phyloP scores from a whole-genome alignment of 2,888 invertebrate genomes.

The Omphaloscelis lunosa region DNA sequence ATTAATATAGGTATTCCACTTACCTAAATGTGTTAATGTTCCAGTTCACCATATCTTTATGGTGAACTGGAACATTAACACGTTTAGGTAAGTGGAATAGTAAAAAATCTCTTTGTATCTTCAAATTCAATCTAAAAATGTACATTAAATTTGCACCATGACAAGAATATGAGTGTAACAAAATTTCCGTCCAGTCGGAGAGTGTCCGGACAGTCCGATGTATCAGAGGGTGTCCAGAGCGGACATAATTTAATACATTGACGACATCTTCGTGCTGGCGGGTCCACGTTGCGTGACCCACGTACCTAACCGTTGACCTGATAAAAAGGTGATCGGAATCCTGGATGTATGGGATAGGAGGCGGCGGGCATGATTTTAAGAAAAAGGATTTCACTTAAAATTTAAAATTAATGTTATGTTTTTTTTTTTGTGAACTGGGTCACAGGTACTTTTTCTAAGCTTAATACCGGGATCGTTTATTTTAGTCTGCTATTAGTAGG shows the following conservation, averaged over 20 bases:
- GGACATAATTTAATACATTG: slow-evolving; percentile 75
- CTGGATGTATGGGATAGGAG: slow-evolving; percentile 15
- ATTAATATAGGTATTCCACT: not conserved
- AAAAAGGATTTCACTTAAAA: not conserved
- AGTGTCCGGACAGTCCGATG: slow-evolving; percentile 23
- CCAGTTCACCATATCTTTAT: not conserved
- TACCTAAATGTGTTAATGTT: not conserved
- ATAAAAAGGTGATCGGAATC: slow-evolving; percentile 78
- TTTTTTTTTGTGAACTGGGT: not conserved
- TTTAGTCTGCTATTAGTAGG: not conserved
- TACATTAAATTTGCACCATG: slow-evolving; percentile 18
- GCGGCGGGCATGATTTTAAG: slow-evolving; percentile 39
- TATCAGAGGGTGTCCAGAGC: slow-evolving; percentile 26
- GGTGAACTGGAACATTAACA: too few relatives aligned
- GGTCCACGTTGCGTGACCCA: slow-evolving; percentile 79
- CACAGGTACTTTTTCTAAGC: not conserved
- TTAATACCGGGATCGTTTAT: not conserved
- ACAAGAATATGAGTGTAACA: slow-evolving; percentile 43
- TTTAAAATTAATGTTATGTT: not conserved
- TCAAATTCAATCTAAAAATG: slow-evolving; percentile 5
- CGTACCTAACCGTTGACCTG: slow-evolving; percentile 82
- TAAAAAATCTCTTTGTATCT: too few relatives aligned
- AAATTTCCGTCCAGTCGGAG: slow-evolving; percentile 17
- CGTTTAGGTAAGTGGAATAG: too few relatives aligned
- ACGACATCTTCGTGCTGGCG: slow-evolving; percentile 69